Evolutionary conservation across 2,888 invertebrate genomes (phyloP).

Genomic region (Tanaodytes sp.): DNA sequence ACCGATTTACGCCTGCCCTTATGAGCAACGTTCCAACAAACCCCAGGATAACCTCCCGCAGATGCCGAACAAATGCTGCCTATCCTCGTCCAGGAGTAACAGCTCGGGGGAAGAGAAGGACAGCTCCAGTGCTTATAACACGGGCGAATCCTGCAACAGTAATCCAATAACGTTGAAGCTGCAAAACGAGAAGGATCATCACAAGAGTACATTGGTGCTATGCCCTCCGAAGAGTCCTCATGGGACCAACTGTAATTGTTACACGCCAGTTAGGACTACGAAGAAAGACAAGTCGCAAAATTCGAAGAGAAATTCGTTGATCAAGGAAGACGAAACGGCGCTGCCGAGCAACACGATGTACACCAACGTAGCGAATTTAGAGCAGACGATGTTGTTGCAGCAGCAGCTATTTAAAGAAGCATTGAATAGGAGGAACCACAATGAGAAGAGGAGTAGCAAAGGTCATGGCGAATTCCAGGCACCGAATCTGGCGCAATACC

Average conservation of each 20-base stretch:
- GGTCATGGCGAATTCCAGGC: slow-evolving; percentile 74
- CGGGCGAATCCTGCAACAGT: slow-evolving; percentile 83
- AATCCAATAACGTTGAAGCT: slow-evolving; percentile 76
- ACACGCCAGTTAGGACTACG: slow-evolving; percentile 49
- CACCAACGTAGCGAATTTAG: slow-evolving; percentile 80
- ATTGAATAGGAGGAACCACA: slow-evolving; percentile 69
- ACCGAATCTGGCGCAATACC: slow-evolving; percentile 77
- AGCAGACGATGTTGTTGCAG: slow-evolving; percentile 80
- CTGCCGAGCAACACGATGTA: slow-evolving; percentile 79
- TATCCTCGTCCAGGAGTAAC: slow-evolving; percentile 70
- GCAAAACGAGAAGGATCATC: slow-evolving; percentile 72
- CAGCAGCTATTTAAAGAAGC: slow-evolving; percentile 78
- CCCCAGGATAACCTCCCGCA: slow-evolving; percentile 48
- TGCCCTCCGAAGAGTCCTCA: slow-evolving; percentile 62
- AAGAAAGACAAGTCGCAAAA: slow-evolving; percentile 42
- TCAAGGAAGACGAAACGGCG: slow-evolving; percentile 50
- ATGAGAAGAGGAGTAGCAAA: slow-evolving; percentile 58
- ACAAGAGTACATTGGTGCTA: slow-evolving; percentile 68
- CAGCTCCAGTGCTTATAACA: slow-evolving; percentile 83
- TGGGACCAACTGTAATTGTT: slow-evolving; percentile 60
- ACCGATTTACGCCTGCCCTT: slow-evolving; percentile 79
- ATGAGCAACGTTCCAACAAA: slow-evolving; percentile 70
- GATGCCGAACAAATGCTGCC: slow-evolving; percentile 59
- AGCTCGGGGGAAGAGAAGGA: slow-evolving; percentile 77
- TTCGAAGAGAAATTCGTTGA: slow-evolving; percentile 37